phyloP scores from a whole-genome alignment of 2,113 vertebrate species.

The Macrotus californicus region DNA sequence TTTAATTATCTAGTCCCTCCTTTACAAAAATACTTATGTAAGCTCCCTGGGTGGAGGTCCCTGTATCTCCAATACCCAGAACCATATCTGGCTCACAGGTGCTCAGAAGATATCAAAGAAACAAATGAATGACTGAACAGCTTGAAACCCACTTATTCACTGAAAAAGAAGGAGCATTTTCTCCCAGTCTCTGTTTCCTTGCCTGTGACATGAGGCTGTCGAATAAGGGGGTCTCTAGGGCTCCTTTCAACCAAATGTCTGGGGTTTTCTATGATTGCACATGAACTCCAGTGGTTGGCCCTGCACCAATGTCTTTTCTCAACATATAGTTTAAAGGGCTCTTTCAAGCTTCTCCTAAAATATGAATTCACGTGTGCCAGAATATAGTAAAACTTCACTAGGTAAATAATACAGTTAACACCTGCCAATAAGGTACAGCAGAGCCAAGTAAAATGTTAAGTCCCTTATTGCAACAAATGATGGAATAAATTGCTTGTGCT shows the following conservation, averaged over 20 bases:
- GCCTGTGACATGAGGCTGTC: background rate
- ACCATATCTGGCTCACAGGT: background rate
- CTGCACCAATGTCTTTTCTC: background rate
- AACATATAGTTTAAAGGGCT: background rate
- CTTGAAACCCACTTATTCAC: background rate
- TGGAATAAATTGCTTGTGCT: background rate
- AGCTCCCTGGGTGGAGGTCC: background rate
- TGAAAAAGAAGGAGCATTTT: background rate
- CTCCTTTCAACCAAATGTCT: background rate
- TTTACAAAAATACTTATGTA: background rate
- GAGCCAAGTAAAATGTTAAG: background rate
- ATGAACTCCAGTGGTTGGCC: background rate
- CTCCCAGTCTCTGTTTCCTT: background rate
- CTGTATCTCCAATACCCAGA: background rate
- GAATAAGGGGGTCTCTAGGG: background rate
- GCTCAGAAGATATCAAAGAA: background rate
- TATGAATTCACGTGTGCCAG: background rate
- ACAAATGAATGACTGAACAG: background rate
- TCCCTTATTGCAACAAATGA: background rate
- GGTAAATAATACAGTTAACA: background rate
- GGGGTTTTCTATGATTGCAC: background rate
- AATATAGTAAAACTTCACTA: conserved; percentile 1
- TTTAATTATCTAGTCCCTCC: background rate
- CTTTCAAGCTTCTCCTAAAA: background rate
- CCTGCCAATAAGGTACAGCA: background rate